Evolutionary conservation across 2,888 invertebrate genomes (phyloP).

Genomic region (Sarcophaga caerulescens): DNA sequence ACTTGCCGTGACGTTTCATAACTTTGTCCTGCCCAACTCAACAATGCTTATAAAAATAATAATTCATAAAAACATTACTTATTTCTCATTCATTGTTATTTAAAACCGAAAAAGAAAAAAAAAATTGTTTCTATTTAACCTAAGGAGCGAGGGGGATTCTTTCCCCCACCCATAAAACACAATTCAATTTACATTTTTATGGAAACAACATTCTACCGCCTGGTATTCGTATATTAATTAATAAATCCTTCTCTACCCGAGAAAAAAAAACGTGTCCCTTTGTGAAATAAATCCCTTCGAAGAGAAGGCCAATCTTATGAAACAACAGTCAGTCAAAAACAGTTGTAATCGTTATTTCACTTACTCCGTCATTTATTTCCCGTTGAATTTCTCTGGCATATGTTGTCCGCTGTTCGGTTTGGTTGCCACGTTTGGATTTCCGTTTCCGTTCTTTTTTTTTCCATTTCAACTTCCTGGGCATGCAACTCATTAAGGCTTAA

Average conservation of each 20-base stretch:
- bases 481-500: slow-evolving; percentile 64
- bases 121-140: not conserved
- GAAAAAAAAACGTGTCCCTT: slow-evolving; percentile 29
- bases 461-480: slow-evolving; percentile 60
- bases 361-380: not conserved
- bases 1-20: slow-evolving; percentile 65
- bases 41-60: slow-evolving; percentile 38
- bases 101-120: not conserved
- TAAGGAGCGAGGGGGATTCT: not conserved
- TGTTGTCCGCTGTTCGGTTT: not conserved
- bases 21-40: slow-evolving; percentile 45
- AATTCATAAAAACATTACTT: slow-evolving; percentile 49
- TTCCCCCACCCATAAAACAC: not conserved
- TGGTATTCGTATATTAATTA: slow-evolving; percentile 55
- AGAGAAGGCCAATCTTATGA: not conserved
- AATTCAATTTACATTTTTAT: slow-evolving; percentile 67
- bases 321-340: not conserved
- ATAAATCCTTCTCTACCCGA: slow-evolving; percentile 3
- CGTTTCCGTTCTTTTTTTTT: slow-evolving; percentile 66
- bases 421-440: slow-evolving; percentile 69
- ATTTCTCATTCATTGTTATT: slow-evolving; percentile 38
- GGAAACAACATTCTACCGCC: slow-evolving; percentile 24
- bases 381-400: not conserved
- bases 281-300: slow-evolving; percentile 38
- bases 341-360: slow-evolving; percentile 16